phyloP scores from a whole-genome alignment of 2,113 vertebrate genomes.

The Antigone vipio region DNA sequence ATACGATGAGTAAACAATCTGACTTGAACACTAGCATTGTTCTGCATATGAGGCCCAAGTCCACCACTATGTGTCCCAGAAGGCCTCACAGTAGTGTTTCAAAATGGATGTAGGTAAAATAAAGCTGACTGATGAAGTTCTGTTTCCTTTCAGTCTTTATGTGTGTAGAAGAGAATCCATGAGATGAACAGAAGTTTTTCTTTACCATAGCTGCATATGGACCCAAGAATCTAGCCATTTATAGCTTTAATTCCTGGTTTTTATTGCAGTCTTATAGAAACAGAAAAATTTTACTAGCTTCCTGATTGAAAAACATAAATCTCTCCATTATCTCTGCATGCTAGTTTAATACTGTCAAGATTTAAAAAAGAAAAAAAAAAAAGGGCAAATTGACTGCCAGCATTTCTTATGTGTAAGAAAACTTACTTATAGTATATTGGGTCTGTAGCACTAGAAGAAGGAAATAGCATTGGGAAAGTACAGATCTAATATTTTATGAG shows the following conservation, averaged over 20 bases:
- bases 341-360: neutral
- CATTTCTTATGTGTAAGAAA: neutral
- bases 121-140: neutral
- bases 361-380: neutral
- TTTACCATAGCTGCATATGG: neutral
- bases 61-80: neutral
- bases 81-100: neutral
- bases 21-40: neutral
- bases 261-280: neutral
- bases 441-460: neutral
- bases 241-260: neutral
- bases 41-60: neutral
- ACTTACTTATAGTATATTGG: neutral
- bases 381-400: neutral
- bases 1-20: neutral
- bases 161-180: neutral
- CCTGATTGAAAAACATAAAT: neutral
- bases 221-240: neutral
- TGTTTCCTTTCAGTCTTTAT: neutral
- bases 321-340: neutral
- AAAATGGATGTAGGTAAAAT: neutral
- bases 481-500: neutral
- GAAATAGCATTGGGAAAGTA: neutral
- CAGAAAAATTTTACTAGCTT: neutral
- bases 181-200: neutral